These are phyloP conservation scores for Phoxinus phoxinus DNA, from an alignment of 2,113 vertebrate species.

Conservation along the genomic window DNA sequence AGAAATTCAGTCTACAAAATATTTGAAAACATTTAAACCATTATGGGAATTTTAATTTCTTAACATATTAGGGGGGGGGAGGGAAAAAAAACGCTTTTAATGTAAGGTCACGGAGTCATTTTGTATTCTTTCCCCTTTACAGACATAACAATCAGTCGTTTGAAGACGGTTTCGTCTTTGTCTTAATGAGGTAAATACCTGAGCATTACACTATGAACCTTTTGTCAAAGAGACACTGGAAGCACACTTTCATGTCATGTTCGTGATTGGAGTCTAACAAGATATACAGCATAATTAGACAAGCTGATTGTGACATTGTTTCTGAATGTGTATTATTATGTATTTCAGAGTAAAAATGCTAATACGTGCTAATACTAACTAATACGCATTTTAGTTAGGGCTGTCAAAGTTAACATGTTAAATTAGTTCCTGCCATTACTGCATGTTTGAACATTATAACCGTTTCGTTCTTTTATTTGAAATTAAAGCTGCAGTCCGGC, in stretches of 20 bases:
- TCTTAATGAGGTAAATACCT: constrained; percentile 15
- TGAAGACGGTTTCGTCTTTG: constrained; percentile 34
- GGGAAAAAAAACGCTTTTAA: constrained; percentile 8
- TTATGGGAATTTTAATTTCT: background rate
- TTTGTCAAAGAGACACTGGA: background rate
- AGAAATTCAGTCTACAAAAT: background rate
- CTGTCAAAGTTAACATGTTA: background rate
- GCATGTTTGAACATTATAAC: background rate
- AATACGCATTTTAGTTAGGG: background rate
- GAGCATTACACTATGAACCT: constrained; percentile 26
- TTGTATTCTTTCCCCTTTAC: background rate
- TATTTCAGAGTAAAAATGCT: constrained; percentile 12
- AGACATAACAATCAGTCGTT: background rate
- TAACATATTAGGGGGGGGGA: background rate
- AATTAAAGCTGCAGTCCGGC: too few relatives aligned
- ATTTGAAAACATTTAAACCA: background rate
- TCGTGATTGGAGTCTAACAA: constrained; percentile 19
- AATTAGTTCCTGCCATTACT: background rate
- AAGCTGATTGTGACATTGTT: constrained; percentile 30
- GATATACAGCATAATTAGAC: constrained; percentile 24
- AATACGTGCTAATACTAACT: too few relatives aligned
- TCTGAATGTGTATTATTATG: background rate
- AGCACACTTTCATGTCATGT: constrained; percentile 14
- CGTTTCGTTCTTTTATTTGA: background rate
- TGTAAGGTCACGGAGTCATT: constrained; percentile 5